Evolutionary conservation across 2,888 invertebrate species (phyloP), one percentile per base, ranked within the genome.

Genomic region (Oscheius onirici): DNA sequence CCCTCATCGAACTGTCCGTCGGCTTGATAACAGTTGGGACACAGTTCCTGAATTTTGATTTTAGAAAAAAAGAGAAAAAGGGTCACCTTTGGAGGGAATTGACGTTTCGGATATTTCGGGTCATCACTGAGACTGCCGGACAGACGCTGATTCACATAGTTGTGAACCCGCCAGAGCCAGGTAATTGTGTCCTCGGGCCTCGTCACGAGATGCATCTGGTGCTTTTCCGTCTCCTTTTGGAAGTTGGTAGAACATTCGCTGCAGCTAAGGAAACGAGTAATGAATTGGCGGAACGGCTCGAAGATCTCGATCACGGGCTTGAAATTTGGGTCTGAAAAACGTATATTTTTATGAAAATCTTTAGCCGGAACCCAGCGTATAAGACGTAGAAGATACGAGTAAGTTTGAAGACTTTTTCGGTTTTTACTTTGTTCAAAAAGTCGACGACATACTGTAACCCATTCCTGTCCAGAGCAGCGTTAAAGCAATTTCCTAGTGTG

Each of bases 131-230:
- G 83, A n/a, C 88, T 95, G 0, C 94, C 93, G 24, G 93, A 91
- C 28, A 99, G 90, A 79, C 97, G 91, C 77, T 92, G 90, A 88
- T 99, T 99, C 0, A 95, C 97, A 88, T 92, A 87, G 88, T 97
- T 97, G 88, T 97, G 97, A 0, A 94, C 93, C 83, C 91, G 91
- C 97, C 97, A 97, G 26, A 97, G 89, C 95, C 96, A 97, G 49
- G 96, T 88, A 0, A 96, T 91, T 22, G 89, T 92, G 73, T 94
- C 93, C 70, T 93, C 92, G 80, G 92, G 91, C 51, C 78, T 72
- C 2, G 76, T 81, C 3, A 83, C 82, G n/a, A 75, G 63, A 43
- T 75, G 77, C 22, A 86, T 71, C n/a, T 80, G 77, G 67, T 84
- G 80, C 52, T 85, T 80, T 22, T 76, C 73, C 3, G 95, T 92